Conservation (phyloP, 2,888 invertebrate genomes). For the Alitta virens region DNA sequence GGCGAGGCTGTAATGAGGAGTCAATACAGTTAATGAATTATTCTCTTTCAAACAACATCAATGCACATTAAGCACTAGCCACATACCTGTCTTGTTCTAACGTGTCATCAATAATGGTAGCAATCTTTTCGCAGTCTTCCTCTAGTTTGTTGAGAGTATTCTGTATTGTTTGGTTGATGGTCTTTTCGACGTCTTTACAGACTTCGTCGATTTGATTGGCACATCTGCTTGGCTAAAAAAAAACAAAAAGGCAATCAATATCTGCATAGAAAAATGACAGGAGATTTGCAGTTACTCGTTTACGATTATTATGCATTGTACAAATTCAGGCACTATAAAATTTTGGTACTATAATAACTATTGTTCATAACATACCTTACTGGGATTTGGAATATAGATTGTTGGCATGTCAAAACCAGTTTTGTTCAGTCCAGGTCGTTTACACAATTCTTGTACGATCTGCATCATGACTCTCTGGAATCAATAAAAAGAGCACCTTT, state of each 20-base stretch:
- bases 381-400: slow-evolving; percentile 61
- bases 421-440: slow-evolving; percentile 62
- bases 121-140: slow-evolving; percentile 60
- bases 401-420: slow-evolving; percentile 65
- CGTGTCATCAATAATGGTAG: slow-evolving; percentile 54
- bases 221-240: slow-evolving; percentile 55
- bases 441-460: slow-evolving; percentile 64
- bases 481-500: not conserved
- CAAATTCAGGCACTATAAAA: too few relatives aligned
- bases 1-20: slow-evolving; percentile 27
- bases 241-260: not conserved
- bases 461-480: slow-evolving; percentile 63
- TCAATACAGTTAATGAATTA: not conserved
- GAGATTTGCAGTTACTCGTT: too few relatives aligned
- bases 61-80: too few relatives aligned
- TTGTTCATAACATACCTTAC: slow-evolving; percentile 49
- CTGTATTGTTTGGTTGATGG: slow-evolving; percentile 63
- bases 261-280: too few relatives aligned
- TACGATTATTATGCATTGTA: too few relatives aligned
- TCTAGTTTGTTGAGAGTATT: slow-evolving; percentile 63
- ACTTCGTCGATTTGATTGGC: slow-evolving; percentile 64
- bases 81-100: slow-evolving; percentile 55
- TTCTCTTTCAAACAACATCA: too few relatives aligned
- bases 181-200: slow-evolving; percentile 62
- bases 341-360: not conserved